These are phyloP conservation scores for Bostrychus sinensis DNA, from an alignment of 2,113 vertebrate genomes.

Conservation along the genomic window DNA sequence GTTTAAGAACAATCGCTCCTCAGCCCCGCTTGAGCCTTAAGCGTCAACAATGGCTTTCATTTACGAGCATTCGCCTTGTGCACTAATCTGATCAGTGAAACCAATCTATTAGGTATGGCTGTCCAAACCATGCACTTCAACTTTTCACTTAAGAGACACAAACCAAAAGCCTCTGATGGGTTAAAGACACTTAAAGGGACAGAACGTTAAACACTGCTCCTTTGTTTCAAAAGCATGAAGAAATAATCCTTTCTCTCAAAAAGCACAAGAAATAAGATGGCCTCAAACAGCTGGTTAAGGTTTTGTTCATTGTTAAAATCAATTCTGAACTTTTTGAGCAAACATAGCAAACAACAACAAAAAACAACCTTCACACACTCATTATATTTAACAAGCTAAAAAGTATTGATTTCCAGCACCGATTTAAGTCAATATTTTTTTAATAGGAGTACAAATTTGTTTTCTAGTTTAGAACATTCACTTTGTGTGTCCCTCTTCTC, in stretches of 20 bases:
- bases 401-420: constrained; percentile 5
- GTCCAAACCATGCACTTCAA: constrained; percentile 56
- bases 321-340: constrained; percentile 11
- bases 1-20: constrained; percentile 44
- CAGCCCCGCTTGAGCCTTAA: constrained; percentile 33
- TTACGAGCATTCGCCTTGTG: constrained; percentile 52
- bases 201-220: constrained; percentile 54
- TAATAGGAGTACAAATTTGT: constrained; percentile 25
- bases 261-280: constrained; percentile 35
- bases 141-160: constrained; percentile 37
- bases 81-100: constrained; percentile 72
- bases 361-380: not conserved
- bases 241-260: constrained; percentile 61
- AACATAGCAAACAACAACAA: too few species aligned
- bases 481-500: constrained; percentile 46
- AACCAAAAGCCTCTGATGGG: constrained; percentile 37
- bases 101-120: constrained; percentile 77
- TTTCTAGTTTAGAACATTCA: constrained; percentile 37
- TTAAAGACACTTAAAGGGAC: constrained; percentile 49
- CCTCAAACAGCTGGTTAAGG: constrained; percentile 64
- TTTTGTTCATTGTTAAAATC: constrained; percentile 32
- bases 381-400: not conserved
- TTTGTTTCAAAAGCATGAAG: constrained; percentile 52
- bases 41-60: constrained; percentile 70
- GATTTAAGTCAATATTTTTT: not conserved